Evolutionary conservation across 2,797 vertebrate genomes (phyloP), one percentile per base, ranked within the genome.

Genomic region (Hyperoplus lanceolatus): DNA sequence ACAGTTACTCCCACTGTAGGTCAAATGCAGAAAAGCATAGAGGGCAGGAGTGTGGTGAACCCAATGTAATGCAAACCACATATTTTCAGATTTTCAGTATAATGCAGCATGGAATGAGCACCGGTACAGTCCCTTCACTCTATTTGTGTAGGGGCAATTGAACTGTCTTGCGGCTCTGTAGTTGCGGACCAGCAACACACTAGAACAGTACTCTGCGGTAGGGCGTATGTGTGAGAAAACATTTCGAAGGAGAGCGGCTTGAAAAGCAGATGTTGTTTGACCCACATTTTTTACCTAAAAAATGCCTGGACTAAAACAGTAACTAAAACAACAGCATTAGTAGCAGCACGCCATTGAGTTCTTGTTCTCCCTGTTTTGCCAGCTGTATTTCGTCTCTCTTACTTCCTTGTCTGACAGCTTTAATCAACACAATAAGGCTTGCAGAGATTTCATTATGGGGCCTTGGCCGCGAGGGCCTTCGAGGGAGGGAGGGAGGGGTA

Each of bases 391-490:
- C 86, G 81, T 83, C 80, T 75, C 81, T 85, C 85, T 90, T 90
- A 79, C 83, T 87, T 92, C 86, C 80, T 83, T 83, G 29, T 88
- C 88, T 91, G 91, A 92, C 92, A 92, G 89, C 81, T 92, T 92
- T 93, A 93, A 94, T 93, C 92, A 93, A 91, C 90, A 86, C 90
- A 87, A 91, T 90, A 84, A 91, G 82, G 86, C 89, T 89, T 74
- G 83, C 87, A 83, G 89, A 80, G 90, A 90, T 92, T 94, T 92
- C 87, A 92, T 92, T 91, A 92, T 84, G 72, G 85, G 71, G 74
- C 70, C 82, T 77, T 90, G 80, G 85, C 88, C 77, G 63, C 70
- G 41, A 81, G 90, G 84, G 82, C 74, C 83, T 82, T 81, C 48
- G 70, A 82, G 61, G 55, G 82, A 80, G 48, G 79, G 75, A 29